A percentile compares a stretch with the other conserved stretches of the same genome.
These are phyloP conservation scores for Trichogramma dendrolimi DNA, from an alignment of 2,888 invertebrate genomes.

Conservation along the genomic window DNA sequence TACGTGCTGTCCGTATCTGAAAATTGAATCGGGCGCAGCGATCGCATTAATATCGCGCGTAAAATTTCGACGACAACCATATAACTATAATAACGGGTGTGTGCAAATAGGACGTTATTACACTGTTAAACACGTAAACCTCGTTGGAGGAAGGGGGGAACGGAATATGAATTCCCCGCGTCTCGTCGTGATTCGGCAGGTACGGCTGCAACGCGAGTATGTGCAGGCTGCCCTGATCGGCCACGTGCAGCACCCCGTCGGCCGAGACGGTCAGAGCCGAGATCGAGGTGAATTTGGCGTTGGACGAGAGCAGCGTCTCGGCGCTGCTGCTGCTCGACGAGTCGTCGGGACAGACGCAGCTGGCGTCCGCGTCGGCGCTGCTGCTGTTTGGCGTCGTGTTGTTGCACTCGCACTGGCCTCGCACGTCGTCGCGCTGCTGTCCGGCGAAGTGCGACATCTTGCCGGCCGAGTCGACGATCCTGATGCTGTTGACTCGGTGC, in stretches of 20 bases:
- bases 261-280: constrained; percentile 90
- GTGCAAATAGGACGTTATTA: neutral
- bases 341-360: constrained; percentile 56
- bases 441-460: constrained; percentile 90
- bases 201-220: constrained; percentile 83
- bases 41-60: neutral
- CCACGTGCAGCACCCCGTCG: constrained; percentile 91
- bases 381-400: constrained; percentile 40
- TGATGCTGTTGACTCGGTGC: constrained; percentile 74
- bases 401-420: constrained; percentile 44
- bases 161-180: constrained; percentile 87
- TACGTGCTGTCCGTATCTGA: constrained; percentile 92
- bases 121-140: constrained; percentile 81
- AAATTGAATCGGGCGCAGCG: too few relatives aligned
- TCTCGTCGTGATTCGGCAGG: constrained; percentile 80
- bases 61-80: neutral
- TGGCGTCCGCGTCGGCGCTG: constrained; percentile 37
- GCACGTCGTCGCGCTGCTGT: constrained; percentile 62
- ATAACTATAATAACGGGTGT: too few relatives aligned
- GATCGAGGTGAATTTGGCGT: constrained; percentile 83
- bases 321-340: constrained; percentile 72
- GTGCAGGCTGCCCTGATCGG: constrained; percentile 88
- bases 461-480: constrained; percentile 84
- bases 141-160: constrained; percentile 91
- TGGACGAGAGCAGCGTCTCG: constrained; percentile 81